phyloP scores from a whole-genome alignment of 2,113 vertebrate genomes.

The Dermatemys mawii region DNA sequence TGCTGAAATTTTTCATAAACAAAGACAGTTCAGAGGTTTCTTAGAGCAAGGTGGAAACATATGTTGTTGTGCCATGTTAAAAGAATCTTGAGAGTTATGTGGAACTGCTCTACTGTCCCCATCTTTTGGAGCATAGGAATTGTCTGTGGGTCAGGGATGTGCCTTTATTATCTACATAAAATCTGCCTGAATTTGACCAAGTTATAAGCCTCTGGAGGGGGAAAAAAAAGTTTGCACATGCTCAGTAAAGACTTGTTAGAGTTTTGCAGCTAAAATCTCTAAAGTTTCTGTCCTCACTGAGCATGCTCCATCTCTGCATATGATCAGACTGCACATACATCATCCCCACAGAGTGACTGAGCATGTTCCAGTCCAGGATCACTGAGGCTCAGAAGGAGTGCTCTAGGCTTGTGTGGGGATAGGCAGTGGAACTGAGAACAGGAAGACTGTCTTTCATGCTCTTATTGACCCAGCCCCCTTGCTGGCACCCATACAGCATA shows the following conservation, averaged over 20 bases:
- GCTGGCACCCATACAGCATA: neutral
- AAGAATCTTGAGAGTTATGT: neutral
- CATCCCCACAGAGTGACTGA: neutral
- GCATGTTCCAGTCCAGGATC: neutral
- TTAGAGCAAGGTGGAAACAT: neutral
- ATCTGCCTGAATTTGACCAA: neutral
- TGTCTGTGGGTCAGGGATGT: neutral
- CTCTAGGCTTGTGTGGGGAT: neutral
- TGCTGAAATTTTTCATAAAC: neutral
- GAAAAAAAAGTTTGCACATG: neutral
- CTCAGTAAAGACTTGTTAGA: neutral
- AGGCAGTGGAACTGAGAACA: neutral
- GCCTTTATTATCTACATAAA: neutral
- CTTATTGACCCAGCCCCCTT: neutral
- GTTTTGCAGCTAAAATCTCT: neutral
- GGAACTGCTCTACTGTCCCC: neutral
- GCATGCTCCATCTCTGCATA: neutral
- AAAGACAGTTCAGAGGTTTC: neutral
- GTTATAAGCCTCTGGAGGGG: no score
- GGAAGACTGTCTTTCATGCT: neutral
- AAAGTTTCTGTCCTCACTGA: neutral
- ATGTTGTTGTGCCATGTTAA: neutral
- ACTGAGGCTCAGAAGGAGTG: neutral
- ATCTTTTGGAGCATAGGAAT: neutral
- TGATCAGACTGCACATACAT: neutral